phyloP scores from a whole-genome alignment of 2,888 invertebrate genomes.

The Pseudoips prasinana region DNA sequence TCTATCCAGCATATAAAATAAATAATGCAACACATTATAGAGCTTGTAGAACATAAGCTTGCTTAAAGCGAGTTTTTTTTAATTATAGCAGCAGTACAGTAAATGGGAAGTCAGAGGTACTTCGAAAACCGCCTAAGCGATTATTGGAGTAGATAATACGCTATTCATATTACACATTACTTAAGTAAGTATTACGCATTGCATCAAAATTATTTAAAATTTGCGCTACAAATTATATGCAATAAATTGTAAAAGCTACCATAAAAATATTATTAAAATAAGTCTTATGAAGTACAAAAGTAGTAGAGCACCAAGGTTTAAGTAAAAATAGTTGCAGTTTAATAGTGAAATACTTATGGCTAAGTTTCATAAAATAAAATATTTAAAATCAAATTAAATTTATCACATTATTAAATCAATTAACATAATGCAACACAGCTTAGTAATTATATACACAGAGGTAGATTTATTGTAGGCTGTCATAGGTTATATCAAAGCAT shows the following conservation, averaged over 20 bases:
- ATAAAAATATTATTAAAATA: constrained; percentile 16
- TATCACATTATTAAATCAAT: constrained; percentile 28
- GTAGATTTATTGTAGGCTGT: constrained; percentile 49
- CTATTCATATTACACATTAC: too few relatives aligned
- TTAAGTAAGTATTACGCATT: too few relatives aligned
- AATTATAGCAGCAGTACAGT: too few relatives aligned
- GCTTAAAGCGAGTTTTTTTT: too few relatives aligned
- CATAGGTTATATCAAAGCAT: background rate
- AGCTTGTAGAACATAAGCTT: too few relatives aligned
- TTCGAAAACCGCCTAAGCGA: too few relatives aligned
- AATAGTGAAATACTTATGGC: constrained; percentile 17
- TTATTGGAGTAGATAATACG: too few relatives aligned
- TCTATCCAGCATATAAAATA: too few relatives aligned
- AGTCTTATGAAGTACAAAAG: constrained; percentile 22
- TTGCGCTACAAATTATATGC: too few relatives aligned
- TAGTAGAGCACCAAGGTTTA: constrained; percentile 35
- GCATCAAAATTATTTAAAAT: background rate
- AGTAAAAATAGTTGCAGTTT: constrained; percentile 21
- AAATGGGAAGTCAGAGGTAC: too few relatives aligned
- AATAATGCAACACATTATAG: too few relatives aligned
- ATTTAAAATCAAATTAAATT: constrained; percentile 27
- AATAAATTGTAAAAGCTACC: too few relatives aligned
- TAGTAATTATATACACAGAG: constrained; percentile 42
- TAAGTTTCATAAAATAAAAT: constrained; percentile 24
- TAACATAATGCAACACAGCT: constrained; percentile 18